phyloP scores from a whole-genome alignment of 2,797 vertebrate genomes.

The Neosilurus hyrtlii region DNA sequence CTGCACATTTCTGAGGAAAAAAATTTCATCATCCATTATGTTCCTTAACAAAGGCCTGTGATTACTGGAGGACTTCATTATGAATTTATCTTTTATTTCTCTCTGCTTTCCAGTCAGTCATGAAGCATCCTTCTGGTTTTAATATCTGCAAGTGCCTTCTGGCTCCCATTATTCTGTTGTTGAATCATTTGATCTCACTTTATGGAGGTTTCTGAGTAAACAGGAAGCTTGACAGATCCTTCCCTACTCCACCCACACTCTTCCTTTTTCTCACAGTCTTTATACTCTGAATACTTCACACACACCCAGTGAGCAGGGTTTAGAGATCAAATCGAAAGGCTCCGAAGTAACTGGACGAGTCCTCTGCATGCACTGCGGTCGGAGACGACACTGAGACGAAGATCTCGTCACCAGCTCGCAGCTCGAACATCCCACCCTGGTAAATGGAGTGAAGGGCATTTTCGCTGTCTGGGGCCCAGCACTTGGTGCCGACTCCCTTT shows the following conservation, averaged over 20 bases:
- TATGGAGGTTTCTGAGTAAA: slow-evolving; percentile 29
- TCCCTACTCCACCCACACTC: slow-evolving; percentile 18
- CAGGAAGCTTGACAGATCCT: slow-evolving; percentile 39
- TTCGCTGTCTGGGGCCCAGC: slow-evolving; percentile 82
- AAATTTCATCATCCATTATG: not conserved
- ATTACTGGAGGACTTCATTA: not conserved
- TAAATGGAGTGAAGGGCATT: slow-evolving; percentile 88
- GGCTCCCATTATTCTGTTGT: not conserved
- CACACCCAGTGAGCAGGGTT: slow-evolving; percentile 49
- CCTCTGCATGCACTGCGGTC: slow-evolving; percentile 76
- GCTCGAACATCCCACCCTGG: slow-evolving; percentile 88
- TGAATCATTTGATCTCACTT: slow-evolving; percentile 16
- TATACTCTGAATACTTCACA: slow-evolving; percentile 3
- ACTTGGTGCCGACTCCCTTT: slow-evolving; percentile 87
- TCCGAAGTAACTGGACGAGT: slow-evolving; percentile 84
- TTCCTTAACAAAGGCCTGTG: not conserved
- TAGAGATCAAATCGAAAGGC: slow-evolving; percentile 84
- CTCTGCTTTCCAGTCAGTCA: not conserved
- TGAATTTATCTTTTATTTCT: slow-evolving; percentile 11
- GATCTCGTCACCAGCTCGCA: slow-evolving; percentile 81
- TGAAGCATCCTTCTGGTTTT: slow-evolving; percentile 5
- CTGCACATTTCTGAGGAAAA: slow-evolving; percentile 4
- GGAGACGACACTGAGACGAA: slow-evolving; percentile 85
- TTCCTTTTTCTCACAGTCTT: slow-evolving; percentile 39
- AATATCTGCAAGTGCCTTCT: not conserved